phyloP scores from a whole-genome alignment of 1,140 invertebrate genomes.

The Heliconius nattereri region DNA sequence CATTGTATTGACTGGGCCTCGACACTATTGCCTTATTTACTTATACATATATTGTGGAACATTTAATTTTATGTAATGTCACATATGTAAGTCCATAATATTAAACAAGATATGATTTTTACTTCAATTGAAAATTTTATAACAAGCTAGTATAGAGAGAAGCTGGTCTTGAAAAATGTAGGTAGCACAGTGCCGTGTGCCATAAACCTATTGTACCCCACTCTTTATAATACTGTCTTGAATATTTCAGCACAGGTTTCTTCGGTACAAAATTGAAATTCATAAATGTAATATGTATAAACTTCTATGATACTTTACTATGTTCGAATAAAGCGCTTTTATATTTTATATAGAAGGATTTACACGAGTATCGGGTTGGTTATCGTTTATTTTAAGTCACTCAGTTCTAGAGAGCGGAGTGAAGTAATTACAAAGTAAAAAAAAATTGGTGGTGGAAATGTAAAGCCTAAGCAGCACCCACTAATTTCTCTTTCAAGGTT shows the following conservation, averaged over 20 bases:
- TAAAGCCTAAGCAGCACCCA: no score
- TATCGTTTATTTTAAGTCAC: background rate
- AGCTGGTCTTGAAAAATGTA: conserved; percentile 33
- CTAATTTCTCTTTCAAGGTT: no score
- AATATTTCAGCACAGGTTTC: conserved; percentile 36
- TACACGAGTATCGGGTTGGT: background rate
- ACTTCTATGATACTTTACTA: conserved; percentile 8
- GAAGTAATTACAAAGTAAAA: no score
- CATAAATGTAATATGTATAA: conserved; percentile 16
- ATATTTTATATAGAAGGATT: conserved; percentile 14
- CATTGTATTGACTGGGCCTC: no score
- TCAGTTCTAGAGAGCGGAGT: no score
- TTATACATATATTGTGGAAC: no score
- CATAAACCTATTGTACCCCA: conserved; percentile 33
- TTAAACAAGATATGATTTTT: background rate
- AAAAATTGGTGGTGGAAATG: no score
- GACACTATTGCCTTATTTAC: no score
- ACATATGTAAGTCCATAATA: background rate
- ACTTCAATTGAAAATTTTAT: background rate
- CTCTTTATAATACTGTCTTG: conserved; percentile 34
- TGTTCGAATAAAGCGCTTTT: background rate
- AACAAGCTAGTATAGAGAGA: background rate
- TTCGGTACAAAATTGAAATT: conserved; percentile 30
- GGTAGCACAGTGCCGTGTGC: conserved; percentile 29
- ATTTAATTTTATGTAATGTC: no score